Evolutionary conservation across 2,888 invertebrate genomes (phyloP).

Genomic region (Cheilosia scutellata): DNA sequence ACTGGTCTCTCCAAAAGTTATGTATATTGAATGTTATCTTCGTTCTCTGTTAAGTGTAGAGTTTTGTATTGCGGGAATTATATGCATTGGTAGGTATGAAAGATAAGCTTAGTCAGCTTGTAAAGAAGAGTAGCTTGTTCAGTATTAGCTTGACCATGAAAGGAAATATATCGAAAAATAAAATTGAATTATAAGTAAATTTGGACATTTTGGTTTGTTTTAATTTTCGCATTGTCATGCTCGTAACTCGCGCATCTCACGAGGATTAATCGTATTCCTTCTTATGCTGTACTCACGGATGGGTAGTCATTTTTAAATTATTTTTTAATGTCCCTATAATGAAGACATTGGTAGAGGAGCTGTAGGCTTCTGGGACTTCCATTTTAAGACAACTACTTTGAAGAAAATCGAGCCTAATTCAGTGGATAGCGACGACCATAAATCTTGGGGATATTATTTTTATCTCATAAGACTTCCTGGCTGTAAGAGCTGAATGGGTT

Average conservation of each 20-base stretch:
- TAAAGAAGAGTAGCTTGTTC: too few relatives aligned
- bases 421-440: slow-evolving; percentile 49
- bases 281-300: background rate
- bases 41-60: too few relatives aligned
- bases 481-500: background rate
- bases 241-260: slow-evolving; percentile 28
- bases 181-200: too few relatives aligned
- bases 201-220: too few relatives aligned
- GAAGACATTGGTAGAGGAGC: slow-evolving; percentile 8
- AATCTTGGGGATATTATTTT: slow-evolving; percentile 42
- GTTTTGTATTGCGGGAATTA: too few relatives aligned
- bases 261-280: slow-evolving; percentile 39
- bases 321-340: slow-evolving; percentile 65
- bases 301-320: slow-evolving; percentile 58
- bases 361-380: background rate
- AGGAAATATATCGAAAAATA: too few relatives aligned
- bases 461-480: slow-evolving; percentile 9
- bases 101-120: too few relatives aligned
- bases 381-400: slow-evolving; percentile 32
- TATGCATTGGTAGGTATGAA: too few relatives aligned
- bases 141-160: too few relatives aligned
- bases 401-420: slow-evolving; percentile 60
- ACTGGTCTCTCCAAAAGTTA: too few relatives aligned
- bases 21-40: too few relatives aligned
- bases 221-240: too few relatives aligned